Conservation (phyloP, 1,140 invertebrate species). For the Galendromus occidentalis region DNA sequence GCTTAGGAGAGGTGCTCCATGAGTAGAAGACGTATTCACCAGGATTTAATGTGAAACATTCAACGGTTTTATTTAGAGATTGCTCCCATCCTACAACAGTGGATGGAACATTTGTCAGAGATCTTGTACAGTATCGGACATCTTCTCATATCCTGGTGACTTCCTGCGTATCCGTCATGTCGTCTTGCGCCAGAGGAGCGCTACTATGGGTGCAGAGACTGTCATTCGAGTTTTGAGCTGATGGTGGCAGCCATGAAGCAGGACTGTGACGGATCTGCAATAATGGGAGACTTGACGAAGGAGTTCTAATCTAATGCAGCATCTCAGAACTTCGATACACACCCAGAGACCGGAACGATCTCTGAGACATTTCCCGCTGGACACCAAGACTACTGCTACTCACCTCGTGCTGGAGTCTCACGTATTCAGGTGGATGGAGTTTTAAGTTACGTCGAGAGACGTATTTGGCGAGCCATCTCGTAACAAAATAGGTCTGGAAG, state of each 20-base stretch:
- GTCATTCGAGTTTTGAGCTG: background rate
- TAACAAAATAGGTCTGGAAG: constrained; percentile 6
- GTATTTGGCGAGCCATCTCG: background rate
- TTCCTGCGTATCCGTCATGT: background rate
- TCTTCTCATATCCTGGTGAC: background rate
- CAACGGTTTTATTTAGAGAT: too few species aligned
- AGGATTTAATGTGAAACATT: too few species aligned
- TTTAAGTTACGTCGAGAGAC: background rate
- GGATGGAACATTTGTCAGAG: too few species aligned
- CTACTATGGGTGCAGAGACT: constrained; percentile 9
- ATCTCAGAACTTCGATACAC: background rate
- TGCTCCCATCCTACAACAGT: too few species aligned
- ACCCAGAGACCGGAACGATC: background rate
- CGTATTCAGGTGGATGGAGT: background rate
- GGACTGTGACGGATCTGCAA: background rate
- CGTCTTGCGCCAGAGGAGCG: background rate
- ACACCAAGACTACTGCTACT: background rate
- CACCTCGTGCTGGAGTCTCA: constrained; percentile 2
- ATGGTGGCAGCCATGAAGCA: background rate
- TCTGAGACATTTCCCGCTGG: background rate
- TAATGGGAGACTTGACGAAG: background rate
- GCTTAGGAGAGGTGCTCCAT: too few species aligned
- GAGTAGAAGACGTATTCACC: too few species aligned
- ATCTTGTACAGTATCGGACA: too few species aligned
- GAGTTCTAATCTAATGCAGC: background rate